These are phyloP conservation scores for Cyclopterus lumpus DNA, from an alignment of 2,797 vertebrate genomes.

Conservation along the genomic window DNA sequence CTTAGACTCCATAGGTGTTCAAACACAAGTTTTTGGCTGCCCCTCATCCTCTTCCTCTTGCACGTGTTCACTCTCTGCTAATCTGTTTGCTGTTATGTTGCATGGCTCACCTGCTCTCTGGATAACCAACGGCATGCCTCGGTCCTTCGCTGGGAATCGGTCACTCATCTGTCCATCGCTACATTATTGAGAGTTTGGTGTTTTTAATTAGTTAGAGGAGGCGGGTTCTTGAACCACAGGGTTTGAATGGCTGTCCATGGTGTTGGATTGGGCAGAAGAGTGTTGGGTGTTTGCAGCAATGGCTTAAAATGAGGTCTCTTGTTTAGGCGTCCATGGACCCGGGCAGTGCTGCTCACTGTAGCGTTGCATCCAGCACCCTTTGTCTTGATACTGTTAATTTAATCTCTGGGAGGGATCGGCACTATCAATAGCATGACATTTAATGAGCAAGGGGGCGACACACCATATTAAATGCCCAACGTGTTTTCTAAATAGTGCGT, in stretches of 20 bases:
- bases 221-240: background rate
- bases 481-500: background rate
- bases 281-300: conserved; percentile 7
- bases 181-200: conserved; percentile 38
- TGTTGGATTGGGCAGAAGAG: conserved; percentile 11
- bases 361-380: conserved; percentile 11
- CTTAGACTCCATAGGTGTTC: conserved; percentile 82
- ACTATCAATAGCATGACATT: conserved; percentile 51
- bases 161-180: background rate
- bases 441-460: background rate
- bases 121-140: conserved; percentile 16
- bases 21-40: conserved; percentile 82
- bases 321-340: background rate
- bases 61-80: conserved; percentile 81
- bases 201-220: background rate
- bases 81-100: conserved; percentile 44
- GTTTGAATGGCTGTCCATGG: conserved; percentile 28
- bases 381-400: conserved; percentile 18
- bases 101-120: conserved; percentile 39
- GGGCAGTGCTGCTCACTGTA: background rate
- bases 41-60: conserved; percentile 84
- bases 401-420: conserved; percentile 9
- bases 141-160: background rate
- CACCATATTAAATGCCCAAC: conserved; percentile 22
- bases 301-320: background rate